Conservation (phyloP, 2,113 vertebrate species). For the Lanius collurio region DNA sequence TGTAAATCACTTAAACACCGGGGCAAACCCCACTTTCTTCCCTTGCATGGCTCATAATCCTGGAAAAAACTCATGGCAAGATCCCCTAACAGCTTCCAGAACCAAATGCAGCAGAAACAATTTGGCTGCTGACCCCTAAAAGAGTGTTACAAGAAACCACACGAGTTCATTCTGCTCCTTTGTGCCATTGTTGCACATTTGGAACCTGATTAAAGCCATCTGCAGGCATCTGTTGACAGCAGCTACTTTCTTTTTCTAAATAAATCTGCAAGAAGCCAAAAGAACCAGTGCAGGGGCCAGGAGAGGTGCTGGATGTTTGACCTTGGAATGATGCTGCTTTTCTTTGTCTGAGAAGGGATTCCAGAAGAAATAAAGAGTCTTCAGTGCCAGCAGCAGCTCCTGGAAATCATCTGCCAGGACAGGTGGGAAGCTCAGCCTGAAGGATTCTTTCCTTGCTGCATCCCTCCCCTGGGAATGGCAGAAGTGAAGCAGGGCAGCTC, state of each 20-base stretch:
- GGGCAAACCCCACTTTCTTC: background rate
- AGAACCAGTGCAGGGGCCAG: background rate
- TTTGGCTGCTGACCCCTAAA: constrained; percentile 20
- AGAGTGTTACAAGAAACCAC: background rate
- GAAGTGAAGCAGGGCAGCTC: background rate
- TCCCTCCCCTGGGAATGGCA: background rate
- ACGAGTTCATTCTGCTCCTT: background rate
- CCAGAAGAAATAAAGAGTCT: background rate
- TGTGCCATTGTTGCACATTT: constrained; percentile 19
- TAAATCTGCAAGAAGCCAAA: background rate
- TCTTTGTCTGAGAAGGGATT: background rate
- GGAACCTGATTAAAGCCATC: constrained; percentile 37
- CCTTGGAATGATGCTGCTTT: background rate
- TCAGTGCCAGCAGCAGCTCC: background rate
- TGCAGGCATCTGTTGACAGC: background rate
- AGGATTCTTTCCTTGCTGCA: background rate
- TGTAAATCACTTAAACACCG: background rate
- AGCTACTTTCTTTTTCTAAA: constrained; percentile 13
- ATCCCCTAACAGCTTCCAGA: background rate
- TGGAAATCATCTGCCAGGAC: background rate
- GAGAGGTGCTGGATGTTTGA: background rate
- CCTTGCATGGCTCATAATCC: background rate
- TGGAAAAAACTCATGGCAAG: background rate
- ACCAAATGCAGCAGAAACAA: background rate
- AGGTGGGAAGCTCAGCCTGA: background rate